A percentile compares a stretch with the other conserved stretches of the same genome.
Evolutionary conservation across 1,140 invertebrate species (phyloP).

Genomic region (Drosophila parabipectinata): DNA sequence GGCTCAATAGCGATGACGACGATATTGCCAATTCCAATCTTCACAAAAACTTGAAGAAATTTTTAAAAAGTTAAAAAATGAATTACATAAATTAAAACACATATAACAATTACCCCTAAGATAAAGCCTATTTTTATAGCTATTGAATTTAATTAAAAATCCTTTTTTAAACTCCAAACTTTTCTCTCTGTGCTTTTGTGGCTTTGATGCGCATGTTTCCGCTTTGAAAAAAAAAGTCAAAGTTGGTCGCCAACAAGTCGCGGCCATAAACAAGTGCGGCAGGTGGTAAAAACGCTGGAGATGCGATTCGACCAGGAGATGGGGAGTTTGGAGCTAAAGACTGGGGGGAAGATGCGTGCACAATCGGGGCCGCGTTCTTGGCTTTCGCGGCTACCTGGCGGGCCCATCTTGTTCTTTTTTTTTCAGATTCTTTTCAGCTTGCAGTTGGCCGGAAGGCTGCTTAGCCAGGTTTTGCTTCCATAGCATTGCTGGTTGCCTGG

Average conservation of each 20-base stretch:
- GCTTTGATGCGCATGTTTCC: conserved; percentile 53
- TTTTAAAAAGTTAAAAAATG: not conserved
- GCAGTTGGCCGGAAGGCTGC: conserved; percentile 28
- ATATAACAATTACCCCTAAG: not conserved
- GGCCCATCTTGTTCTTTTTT: conserved; percentile 26
- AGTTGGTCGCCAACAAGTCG: conserved; percentile 54
- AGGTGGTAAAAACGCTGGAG: conserved; percentile 52
- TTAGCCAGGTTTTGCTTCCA: conserved; percentile 2
- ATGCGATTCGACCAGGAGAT: conserved; percentile 28
- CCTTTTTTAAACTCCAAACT: not conserved
- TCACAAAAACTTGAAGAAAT: conserved; percentile 17
- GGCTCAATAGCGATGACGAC: conserved; percentile 40
- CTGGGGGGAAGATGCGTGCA: conserved; percentile 33
- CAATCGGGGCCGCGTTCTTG: conserved; percentile 43
- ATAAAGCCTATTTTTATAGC: too few species aligned
- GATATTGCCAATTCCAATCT: conserved; percentile 59
- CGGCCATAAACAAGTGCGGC: conserved; percentile 58
- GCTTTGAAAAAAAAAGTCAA: conserved; percentile 38
- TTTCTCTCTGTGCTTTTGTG: conserved; percentile 12
- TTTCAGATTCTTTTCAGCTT: not conserved
- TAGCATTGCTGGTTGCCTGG: conserved; percentile 48
- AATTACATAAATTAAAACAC: not conserved
- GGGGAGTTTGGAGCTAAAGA: conserved; percentile 5
- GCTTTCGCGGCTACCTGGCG: conserved; percentile 36
- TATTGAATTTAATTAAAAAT: not conserved